These are phyloP conservation scores for Rattus rattus DNA, from an alignment of 2,113 vertebrate species.

Conservation along the genomic window DNA sequence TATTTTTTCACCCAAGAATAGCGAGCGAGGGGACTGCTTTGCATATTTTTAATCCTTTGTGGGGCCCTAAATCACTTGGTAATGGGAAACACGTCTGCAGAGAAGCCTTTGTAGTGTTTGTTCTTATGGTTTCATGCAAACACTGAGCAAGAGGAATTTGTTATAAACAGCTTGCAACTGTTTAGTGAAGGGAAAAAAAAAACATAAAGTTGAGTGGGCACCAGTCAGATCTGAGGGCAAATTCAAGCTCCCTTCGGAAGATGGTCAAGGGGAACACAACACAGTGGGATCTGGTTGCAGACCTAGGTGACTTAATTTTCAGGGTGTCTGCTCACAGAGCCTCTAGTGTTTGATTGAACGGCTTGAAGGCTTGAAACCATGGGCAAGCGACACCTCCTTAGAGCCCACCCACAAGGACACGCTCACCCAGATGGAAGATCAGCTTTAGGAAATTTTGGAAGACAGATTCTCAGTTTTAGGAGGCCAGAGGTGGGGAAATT, in stretches of 20 bases:
- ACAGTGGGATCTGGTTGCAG: background rate
- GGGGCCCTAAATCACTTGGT: conserved; percentile 63
- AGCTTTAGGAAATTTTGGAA: conserved; percentile 20
- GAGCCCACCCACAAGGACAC: background rate
- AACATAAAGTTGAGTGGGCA: conserved; percentile 63
- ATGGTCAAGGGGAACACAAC: background rate
- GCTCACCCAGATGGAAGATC: background rate
- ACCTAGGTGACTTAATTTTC: background rate
- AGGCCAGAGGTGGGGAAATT: background rate
- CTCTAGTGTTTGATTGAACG: background rate
- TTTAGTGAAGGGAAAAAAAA: conserved; percentile 48
- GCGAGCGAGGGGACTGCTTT: conserved; percentile 33
- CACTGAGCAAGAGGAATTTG: conserved; percentile 73
- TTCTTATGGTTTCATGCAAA: conserved; percentile 68
- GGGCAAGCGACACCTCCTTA: background rate
- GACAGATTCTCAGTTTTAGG: conserved; percentile 23
- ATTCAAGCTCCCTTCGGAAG: conserved; percentile 33
- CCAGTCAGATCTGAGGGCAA: conserved; percentile 46
- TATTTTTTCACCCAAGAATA: conserved; percentile 34
- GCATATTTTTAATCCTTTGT: conserved; percentile 58
- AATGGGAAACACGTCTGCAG: conserved; percentile 66
- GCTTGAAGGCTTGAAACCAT: conserved; percentile 4
- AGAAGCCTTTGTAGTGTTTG: conserved; percentile 53
- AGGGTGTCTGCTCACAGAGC: background rate
- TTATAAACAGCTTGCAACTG: conserved; percentile 73